A percentile compares a stretch with the other conserved stretches of the same genome.
Conservation (phyloP, 2,888 invertebrate species). For the Latrodectus hesperus region DNA sequence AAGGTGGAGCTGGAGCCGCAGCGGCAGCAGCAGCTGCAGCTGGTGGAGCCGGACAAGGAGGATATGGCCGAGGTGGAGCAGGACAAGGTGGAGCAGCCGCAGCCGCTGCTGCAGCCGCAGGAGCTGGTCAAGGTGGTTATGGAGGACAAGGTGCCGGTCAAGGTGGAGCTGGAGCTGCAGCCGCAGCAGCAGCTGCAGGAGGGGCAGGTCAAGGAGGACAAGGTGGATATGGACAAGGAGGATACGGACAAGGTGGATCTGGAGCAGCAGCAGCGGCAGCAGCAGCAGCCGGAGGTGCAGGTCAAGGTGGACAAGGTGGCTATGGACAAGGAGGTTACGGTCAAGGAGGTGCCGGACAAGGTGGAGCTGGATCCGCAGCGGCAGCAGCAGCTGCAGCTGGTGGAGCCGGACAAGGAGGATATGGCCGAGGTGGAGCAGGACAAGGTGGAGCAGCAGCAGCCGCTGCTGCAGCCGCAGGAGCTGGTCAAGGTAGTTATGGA, state of each 20-base stretch:
- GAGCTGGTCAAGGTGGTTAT: not conserved
- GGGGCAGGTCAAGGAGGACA: not conserved
- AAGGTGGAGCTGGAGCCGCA: not conserved
- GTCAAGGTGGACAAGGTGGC: not conserved
- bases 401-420: not conserved
- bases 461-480: slow-evolving; percentile 7
- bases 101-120: not conserved
- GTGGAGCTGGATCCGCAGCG: not conserved
- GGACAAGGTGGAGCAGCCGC: not conserved
- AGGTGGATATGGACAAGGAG: slow-evolving; percentile 7
- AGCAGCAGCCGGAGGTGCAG: not conserved
- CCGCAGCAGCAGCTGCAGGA: not conserved
- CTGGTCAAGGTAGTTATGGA: not conserved
- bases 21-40: no score
- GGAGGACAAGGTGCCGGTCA: not conserved
- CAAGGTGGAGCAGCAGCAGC: slow-evolving; percentile 1
- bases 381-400: not conserved
- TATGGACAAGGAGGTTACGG: not conserved
- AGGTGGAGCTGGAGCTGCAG: not conserved
- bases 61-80: no score
- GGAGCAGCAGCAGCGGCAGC: slow-evolving; percentile 10
- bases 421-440: not conserved
- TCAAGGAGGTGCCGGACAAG: not conserved
- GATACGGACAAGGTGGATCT: not conserved
- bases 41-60: no score